Evolutionary conservation across 1,140 invertebrate species (phyloP), one percentile per base, ranked within the genome.

Genomic region (Hormaphis cornu): DNA sequence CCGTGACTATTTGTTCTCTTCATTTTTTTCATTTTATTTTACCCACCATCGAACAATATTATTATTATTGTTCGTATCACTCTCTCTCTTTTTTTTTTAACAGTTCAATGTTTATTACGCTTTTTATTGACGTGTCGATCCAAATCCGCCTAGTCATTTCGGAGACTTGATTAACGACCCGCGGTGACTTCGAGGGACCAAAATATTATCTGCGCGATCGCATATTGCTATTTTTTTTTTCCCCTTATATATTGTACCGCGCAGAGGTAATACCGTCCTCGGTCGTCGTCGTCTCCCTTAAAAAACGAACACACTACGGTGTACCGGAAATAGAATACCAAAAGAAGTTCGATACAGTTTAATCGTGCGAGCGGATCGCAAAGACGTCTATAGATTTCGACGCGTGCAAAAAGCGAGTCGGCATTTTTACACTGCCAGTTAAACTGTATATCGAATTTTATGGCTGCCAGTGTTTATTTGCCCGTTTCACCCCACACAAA

Each of bases 281-380:
- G 3, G 10, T 56, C 58, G 58, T 44, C 42, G 58, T 46, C 58
- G n/a, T 58, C 54, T 12, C 35, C 40, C n/a, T n/a, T n/a, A n/a
- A n/a, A n/a, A n/a, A n/a, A n/a, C n/a, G n/a, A n/a, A n/a, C n/a
- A n/a, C n/a, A n/a, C n/a, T n/a, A n/a, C n/a, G n/a, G n/a, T n/a
- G n/a, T n/a, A n/a, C n/a, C n/a, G n/a, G n/a, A n/a, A n/a, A n/a
- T n/a, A n/a, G 7, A 40, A 40, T 40, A 40, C 14, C 37, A 40
- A 8, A 71, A 61, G 70, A 71, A 71, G 66, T 71, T 71, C 48
- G 54, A 71, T 71, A 71, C 66, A 71, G 70, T 66, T 71, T 71
- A 71, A 71, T 59, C 66, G 66, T 46, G 56, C 53, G 56, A 58
- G 56, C 53, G 56, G 48, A 35, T 70, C 69, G 54, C 44, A 70